Percentiles rank a stretch among this genome's conserved stretches.
phyloP scores from a whole-genome alignment of 2,888 invertebrate genomes.

The Gortyna flavago region DNA sequence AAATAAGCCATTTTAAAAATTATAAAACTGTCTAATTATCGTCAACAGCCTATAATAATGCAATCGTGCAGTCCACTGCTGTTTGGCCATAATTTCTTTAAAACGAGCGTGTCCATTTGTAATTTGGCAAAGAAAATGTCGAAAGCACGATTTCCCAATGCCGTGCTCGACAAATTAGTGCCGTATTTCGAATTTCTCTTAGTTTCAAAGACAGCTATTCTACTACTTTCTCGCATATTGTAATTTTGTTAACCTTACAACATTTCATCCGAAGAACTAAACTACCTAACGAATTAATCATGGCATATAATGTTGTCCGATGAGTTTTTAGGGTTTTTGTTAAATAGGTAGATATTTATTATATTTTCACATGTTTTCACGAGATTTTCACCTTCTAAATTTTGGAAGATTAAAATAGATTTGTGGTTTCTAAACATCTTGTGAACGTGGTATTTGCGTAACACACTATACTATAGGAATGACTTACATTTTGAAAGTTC shows the following conservation, averaged over 20 bases:
- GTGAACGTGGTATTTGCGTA: not conserved
- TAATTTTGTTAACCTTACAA: too few relatives aligned
- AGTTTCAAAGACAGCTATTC: too few relatives aligned
- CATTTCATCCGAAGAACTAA: too few relatives aligned
- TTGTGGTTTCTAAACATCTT: not conserved
- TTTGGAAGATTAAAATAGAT: not conserved
- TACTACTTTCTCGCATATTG: not conserved
- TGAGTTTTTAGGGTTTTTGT: not conserved
- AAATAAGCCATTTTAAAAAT: not conserved
- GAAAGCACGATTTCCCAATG: not conserved
- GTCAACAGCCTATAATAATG: not conserved
- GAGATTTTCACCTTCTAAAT: not conserved
- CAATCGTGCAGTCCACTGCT: not conserved
- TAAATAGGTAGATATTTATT: not conserved
- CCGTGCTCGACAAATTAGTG: not conserved
- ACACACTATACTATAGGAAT: too few relatives aligned
- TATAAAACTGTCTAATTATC: not conserved
- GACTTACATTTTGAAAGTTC: too few relatives aligned
- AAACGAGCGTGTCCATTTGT: not conserved
- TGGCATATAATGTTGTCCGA: not conserved
- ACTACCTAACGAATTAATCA: not conserved
- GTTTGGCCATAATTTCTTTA: not conserved
- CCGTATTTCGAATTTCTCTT: not conserved
- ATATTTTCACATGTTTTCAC: not conserved
- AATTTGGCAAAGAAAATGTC: not conserved